Conservation (phyloP, 2,113 vertebrate species). For the Stomatorhinus ivindoensis region DNA sequence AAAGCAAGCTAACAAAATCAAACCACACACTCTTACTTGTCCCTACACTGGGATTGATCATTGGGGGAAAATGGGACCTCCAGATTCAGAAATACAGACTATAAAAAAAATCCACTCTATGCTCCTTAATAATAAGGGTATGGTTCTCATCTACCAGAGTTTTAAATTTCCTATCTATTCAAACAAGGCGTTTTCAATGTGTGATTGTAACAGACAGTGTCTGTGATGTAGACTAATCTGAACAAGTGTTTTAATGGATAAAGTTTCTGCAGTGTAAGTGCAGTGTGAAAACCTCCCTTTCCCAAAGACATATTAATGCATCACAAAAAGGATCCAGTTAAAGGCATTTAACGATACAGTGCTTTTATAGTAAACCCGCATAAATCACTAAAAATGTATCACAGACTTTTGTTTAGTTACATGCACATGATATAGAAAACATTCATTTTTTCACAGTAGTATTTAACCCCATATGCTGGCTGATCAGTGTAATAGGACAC, state of each 20-base stretch:
- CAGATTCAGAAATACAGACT: background rate
- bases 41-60: background rate
- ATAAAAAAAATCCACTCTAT: background rate
- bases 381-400: background rate
- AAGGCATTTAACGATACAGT: background rate
- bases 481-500: background rate
- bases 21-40: background rate
- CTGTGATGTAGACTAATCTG: background rate
- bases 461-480: background rate
- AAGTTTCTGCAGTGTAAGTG: background rate
- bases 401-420: background rate
- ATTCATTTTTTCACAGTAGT: background rate
- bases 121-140: background rate
- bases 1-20: background rate
- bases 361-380: background rate
- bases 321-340: background rate
- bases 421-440: background rate
- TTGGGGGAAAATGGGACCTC: background rate
- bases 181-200: background rate
- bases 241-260: background rate
- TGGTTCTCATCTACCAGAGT: background rate
- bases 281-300: background rate
- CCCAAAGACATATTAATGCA: background rate
- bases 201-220: background rate
- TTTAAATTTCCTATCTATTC: background rate